Evolutionary conservation across 2,797 vertebrate species (phyloP).

Genomic region (Gambelia wislizenii): DNA sequence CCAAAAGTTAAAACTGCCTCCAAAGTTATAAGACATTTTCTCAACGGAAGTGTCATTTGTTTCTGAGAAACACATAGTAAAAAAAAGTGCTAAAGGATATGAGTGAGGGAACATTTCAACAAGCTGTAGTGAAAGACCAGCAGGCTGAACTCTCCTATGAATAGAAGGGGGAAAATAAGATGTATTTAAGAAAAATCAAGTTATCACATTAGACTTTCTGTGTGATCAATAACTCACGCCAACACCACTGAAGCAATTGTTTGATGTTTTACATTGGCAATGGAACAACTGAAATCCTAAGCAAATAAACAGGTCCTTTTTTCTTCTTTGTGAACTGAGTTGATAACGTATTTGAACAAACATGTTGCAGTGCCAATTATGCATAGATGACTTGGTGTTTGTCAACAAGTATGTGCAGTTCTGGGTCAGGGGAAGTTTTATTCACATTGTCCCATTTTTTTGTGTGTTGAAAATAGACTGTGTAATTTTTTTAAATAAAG

Average conservation of each 20-base stretch:
- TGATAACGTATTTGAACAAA: not conserved
- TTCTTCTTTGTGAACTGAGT: too few species aligned
- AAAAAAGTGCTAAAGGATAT: slow-evolving; percentile 8
- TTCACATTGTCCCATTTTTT: not conserved
- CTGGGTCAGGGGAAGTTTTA: not conserved
- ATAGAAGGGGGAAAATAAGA: not conserved
- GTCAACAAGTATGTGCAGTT: not conserved
- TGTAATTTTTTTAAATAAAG: not conserved
- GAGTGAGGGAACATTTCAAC: not conserved
- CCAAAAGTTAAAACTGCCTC: slow-evolving; percentile 1
- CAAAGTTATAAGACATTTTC: slow-evolving; percentile 8
- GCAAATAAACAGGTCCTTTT: not conserved
- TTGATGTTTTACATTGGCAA: not conserved
- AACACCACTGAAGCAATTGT: not conserved
- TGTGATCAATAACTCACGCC: not conserved
- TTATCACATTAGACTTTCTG: not conserved
- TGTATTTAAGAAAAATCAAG: not conserved
- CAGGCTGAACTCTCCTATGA: not conserved
- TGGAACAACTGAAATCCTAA: not conserved
- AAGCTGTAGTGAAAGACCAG: slow-evolving; percentile 1
- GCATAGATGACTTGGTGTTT: not conserved
- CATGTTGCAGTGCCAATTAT: not conserved
- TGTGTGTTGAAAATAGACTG: not conserved
- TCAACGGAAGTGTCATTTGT: slow-evolving; percentile 3
- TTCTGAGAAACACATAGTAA: not conserved